Evolutionary conservation across 1,140 invertebrate species (phyloP).

Genomic region (Gonatopus flavifemur): DNA sequence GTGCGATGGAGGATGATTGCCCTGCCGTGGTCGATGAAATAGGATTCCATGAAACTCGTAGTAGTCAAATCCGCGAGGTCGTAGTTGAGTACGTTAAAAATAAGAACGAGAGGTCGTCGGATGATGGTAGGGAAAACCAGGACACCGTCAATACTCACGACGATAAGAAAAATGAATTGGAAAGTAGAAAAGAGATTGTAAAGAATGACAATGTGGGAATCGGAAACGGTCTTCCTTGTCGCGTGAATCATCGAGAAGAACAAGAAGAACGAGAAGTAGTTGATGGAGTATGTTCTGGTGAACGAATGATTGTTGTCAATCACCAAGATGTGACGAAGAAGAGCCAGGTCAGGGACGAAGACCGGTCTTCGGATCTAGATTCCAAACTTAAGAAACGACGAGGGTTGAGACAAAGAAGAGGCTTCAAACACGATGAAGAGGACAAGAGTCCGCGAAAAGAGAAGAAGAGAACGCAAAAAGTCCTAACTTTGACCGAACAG

Average conservation of each 20-base stretch:
- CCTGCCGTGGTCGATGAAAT: conserved; percentile 7
- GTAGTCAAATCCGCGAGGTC: conserved; percentile 1
- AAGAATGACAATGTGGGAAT: conserved; percentile 7
- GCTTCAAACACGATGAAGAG: conserved; percentile 11
- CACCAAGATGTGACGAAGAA: neutral
- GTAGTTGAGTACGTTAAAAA: neutral
- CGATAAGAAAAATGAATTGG: conserved; percentile 30
- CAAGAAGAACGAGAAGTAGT: conserved; percentile 1
- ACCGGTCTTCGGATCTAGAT: too few species aligned
- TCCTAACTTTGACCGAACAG: conserved; percentile 30
- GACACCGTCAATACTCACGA: conserved; percentile 3
- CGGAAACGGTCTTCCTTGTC: neutral
- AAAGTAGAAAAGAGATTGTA: conserved; percentile 14
- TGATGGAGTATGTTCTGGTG: too few species aligned
- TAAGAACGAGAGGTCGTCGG: conserved; percentile 3
- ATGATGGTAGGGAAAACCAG: conserved; percentile 27
- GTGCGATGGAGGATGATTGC: neutral
- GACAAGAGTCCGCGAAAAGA: neutral
- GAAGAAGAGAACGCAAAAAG: conserved; percentile 18
- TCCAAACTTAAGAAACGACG: too few species aligned
- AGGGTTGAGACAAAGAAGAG: too few species aligned
- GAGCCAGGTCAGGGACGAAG: neutral
- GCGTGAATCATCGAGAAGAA: neutral
- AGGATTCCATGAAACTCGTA: neutral
- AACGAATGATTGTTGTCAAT: too few species aligned